phyloP scores from a whole-genome alignment of 2,113 vertebrate species.

The Nansenia antarctica region DNA sequence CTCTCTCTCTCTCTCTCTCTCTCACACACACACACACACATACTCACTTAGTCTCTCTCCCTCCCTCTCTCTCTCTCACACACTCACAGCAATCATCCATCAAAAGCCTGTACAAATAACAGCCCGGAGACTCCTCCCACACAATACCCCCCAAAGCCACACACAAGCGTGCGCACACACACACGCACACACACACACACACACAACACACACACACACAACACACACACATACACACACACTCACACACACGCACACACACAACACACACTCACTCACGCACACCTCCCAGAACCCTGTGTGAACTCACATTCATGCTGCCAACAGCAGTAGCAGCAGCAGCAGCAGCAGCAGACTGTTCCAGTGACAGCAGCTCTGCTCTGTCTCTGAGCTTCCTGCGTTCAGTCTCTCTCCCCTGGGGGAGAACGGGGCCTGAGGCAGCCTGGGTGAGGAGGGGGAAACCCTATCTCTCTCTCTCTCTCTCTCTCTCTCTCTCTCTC shows the following conservation, averaged over 20 bases:
- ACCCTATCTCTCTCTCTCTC: not conserved
- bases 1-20: constrained; percentile 15
- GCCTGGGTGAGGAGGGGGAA: constrained; percentile 31
- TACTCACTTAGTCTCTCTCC: constrained; percentile 30
- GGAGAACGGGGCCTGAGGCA: constrained; percentile 39
- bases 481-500: too few species aligned
- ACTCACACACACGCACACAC: constrained; percentile 23
- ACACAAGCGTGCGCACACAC: too few species aligned
- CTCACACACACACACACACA: constrained; percentile 35
- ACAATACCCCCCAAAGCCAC: constrained; percentile 16
- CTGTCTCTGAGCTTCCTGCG: constrained; percentile 34
- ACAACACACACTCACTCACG: constrained; percentile 33
- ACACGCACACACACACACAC: constrained; percentile 21
- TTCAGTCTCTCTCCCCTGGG: constrained; percentile 27
- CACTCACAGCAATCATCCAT: constrained; percentile 77
- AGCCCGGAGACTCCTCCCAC: constrained; percentile 71
- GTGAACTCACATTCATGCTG: constrained; percentile 64
- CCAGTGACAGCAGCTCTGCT: constrained; percentile 50
- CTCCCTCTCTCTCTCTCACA: constrained; percentile 18
- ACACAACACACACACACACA: constrained; percentile 33
- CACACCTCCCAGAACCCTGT: constrained; percentile 49
- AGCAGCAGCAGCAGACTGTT: constrained; percentile 49
- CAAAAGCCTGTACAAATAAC: constrained; percentile 80
- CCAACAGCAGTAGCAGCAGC: constrained; percentile 42
- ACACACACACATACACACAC: too few species aligned